phyloP scores from a whole-genome alignment of 2,888 invertebrate genomes.

The Hirtodrosophila cameraria region DNA sequence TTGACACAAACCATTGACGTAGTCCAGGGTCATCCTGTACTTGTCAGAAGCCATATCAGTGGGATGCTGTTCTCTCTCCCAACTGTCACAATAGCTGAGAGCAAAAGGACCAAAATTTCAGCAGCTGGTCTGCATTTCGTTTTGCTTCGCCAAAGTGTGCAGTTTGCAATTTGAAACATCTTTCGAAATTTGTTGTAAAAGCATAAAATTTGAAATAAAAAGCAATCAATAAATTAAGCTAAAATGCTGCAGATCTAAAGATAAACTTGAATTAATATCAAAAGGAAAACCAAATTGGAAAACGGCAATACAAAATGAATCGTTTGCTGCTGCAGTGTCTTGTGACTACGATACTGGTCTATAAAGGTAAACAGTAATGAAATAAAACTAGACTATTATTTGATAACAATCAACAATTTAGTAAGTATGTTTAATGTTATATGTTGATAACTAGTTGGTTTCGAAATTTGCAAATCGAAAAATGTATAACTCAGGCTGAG shows the following conservation, averaged over 20 bases:
- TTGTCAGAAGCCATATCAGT: not conserved
- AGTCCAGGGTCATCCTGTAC: not conserved
- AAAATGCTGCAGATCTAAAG: slow-evolving; percentile 49
- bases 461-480: slow-evolving; percentile 51
- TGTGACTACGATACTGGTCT: slow-evolving; percentile 81
- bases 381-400: not conserved
- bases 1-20: slow-evolving; percentile 24
- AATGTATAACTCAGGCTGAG: slow-evolving; percentile 67
- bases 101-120: slow-evolving; percentile 50
- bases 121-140: slow-evolving; percentile 79
- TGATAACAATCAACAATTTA: not conserved
- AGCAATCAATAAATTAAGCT: slow-evolving; percentile 11
- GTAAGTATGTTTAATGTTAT: too few relatives aligned
- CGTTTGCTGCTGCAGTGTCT: slow-evolving; percentile 79
- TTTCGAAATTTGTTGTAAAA: slow-evolving; percentile 4
- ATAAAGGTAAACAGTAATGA: slow-evolving; percentile 71
- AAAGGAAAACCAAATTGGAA: slow-evolving; percentile 19
- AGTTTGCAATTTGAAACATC: slow-evolving; percentile 50
- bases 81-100: slow-evolving; percentile 54
- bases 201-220: slow-evolving; percentile 10
- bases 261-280: not conserved
- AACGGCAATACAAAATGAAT: slow-evolving; percentile 67
- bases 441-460: not conserved
- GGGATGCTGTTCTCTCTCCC: slow-evolving; percentile 47
- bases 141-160: slow-evolving; percentile 73